phyloP scores from a whole-genome alignment of 64 coral and sea anemone species.

The Actinia equina region DNA sequence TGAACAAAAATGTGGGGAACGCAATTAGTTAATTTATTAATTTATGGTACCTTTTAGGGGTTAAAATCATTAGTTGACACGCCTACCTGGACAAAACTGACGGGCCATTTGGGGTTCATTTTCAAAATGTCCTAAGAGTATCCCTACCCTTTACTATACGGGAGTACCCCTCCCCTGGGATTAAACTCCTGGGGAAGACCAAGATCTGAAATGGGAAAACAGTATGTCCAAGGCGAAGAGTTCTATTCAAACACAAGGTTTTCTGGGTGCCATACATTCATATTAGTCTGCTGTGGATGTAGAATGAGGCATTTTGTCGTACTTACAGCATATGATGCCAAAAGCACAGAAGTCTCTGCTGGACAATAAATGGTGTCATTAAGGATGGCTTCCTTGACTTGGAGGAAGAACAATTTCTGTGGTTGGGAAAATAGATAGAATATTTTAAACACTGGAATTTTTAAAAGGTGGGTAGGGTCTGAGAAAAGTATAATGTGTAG shows the following conservation, averaged over 20 bases:
- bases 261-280: too few relatives aligned
- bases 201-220: too few relatives aligned
- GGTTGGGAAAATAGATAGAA: constrained; percentile 3
- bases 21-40: not conserved
- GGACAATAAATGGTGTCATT: constrained; percentile 65
- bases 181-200: too few relatives aligned
- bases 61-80: too few relatives aligned
- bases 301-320: not conserved
- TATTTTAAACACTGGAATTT: not conserved
- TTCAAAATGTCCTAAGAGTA: not conserved
- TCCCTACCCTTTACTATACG: too few relatives aligned
- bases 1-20: not conserved
- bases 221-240: too few relatives aligned
- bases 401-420: constrained; percentile 79
- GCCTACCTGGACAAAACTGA: too few relatives aligned
- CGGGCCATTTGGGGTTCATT: not conserved
- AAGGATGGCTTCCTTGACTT: constrained; percentile 75
- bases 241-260: too few relatives aligned
- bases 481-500: too few relatives aligned
- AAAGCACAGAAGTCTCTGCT: constrained; percentile 72
- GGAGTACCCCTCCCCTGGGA: too few relatives aligned
- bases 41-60: too few relatives aligned
- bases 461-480: not conserved
- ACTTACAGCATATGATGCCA: constrained; percentile 83
- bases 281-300: too few relatives aligned